Evolutionary conservation across 2,113 vertebrate species (phyloP).

Genomic region (Hiodon alosoides): DNA sequence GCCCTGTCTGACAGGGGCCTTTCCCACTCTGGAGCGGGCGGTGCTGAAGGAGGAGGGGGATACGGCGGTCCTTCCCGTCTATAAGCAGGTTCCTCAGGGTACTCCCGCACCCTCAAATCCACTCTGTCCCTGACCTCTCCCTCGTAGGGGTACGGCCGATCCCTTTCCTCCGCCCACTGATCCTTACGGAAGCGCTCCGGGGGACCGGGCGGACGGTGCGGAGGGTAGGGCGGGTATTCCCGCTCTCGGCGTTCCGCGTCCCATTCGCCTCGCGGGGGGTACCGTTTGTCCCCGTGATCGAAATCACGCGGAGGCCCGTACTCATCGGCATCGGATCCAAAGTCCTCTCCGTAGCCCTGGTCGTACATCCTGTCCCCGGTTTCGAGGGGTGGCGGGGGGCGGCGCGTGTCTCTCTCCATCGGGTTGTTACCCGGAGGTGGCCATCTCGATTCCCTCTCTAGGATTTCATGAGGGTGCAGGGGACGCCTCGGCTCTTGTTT

Average conservation of each 20-base stretch:
- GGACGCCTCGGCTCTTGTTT: conserved; percentile 41
- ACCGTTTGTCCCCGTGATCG: conserved; percentile 71
- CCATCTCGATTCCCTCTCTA: conserved; percentile 32
- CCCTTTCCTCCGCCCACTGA: conserved; percentile 75
- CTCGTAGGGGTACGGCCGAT: conserved; percentile 71
- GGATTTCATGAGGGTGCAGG: conserved; percentile 59
- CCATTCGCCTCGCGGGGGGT: conserved; percentile 70
- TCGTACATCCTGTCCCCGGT: conserved; percentile 43
- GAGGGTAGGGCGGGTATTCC: conserved; percentile 68
- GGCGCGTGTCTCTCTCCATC: conserved; percentile 26
- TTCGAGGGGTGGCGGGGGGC: conserved; percentile 21
- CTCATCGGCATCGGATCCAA: conserved; percentile 64
- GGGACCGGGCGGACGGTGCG: conserved; percentile 66
- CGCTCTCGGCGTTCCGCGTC: conserved; percentile 68
- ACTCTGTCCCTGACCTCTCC: conserved; percentile 71
- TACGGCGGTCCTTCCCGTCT: conserved; percentile 70
- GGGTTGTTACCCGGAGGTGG: conserved; percentile 28
- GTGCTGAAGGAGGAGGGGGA: conserved; percentile 42
- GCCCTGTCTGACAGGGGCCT: conserved; percentile 59
- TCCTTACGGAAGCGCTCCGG: conserved; percentile 77
- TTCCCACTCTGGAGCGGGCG: conserved; percentile 68
- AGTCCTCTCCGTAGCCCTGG: conserved; percentile 49
- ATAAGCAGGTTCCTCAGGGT: conserved; percentile 68
- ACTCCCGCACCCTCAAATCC: conserved; percentile 77
- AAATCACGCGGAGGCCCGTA: conserved; percentile 66